These are phyloP conservation scores for Bombus consobrinus DNA, from an alignment of 1,140 invertebrate genomes.

Conservation along the genomic window DNA sequence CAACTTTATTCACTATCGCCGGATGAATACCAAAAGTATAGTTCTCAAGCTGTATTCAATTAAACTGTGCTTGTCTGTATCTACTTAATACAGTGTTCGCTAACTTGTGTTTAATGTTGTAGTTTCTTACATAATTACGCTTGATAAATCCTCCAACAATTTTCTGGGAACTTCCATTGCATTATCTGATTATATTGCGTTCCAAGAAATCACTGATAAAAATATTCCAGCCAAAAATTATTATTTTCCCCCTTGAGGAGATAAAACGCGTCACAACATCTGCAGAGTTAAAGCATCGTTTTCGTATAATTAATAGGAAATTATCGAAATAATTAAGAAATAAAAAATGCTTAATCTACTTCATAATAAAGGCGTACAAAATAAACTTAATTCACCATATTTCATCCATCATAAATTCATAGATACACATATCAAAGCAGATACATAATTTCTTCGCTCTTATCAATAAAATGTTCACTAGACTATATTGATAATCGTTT, in stretches of 20 bases:
- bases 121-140: background rate
- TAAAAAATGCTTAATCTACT: background rate
- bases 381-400: background rate
- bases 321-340: background rate
- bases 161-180: background rate
- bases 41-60: background rate
- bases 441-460: background rate
- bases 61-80: too few relatives aligned
- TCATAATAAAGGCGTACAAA: background rate
- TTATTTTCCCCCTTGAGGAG: background rate
- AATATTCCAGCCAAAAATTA: slow-evolving; percentile 13
- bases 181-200: slow-evolving; percentile 17
- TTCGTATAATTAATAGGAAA: background rate
- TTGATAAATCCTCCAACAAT: background rate
- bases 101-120: background rate
- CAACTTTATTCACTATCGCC: background rate
- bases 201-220: slow-evolving; percentile 19
- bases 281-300: background rate
- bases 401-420: background rate
- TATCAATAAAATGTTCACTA: background rate
- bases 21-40: background rate
- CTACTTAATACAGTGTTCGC: background rate
- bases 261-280: background rate
- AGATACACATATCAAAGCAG: background rate
- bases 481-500: too few relatives aligned